Evolutionary conservation across 2,113 vertebrate species (phyloP), one percentile per base, ranked within the genome.

Genomic region (Aphelocoma coerulescens): DNA sequence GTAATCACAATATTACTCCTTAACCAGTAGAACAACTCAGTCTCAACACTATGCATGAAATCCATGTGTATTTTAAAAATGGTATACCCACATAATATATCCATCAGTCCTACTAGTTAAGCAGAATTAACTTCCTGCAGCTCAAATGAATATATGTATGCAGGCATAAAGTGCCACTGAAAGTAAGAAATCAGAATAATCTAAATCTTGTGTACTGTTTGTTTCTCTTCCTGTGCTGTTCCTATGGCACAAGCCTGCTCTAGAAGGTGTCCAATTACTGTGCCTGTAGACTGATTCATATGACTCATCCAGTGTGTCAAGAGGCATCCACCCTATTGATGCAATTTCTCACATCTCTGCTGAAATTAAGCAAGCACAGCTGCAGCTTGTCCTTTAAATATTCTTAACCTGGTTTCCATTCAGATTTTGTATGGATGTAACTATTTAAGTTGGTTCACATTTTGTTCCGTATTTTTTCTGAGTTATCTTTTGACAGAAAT

Each of bases 371-470:
- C 41, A 66, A 59, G 63, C 55, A 52, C 90, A 95, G 88, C 90
- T 95, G 88, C 67, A 90, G 57, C 58, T 93, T 91, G 68, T 74
- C 48, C 63, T 91, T 91, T 67, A 88, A 91, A 88, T 85, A 74
- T 27, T 85, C 85, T 83, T 76, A 81, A 37, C 81, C 43, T 67
- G 15, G 9, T 85, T 30, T 89, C n/a, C 7, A 7, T 51, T 93
- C 51, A 74, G 43, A 30, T 80, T 89, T 91, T 95, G 18, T 33
- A 43, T 15, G n/a, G 59, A 16, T 66, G 8, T 80, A 71, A 43
- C 28, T 85, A 55, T 74, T 81, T 86, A 20, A 54, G 58, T 57
- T 46, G 32, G 16, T 82, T 59, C 63, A 13, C 19, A 57, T 16
- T 92, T 86, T 84, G 41, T 58, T 30, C 32, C 30, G 11, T 37